Evolutionary conservation across 2,888 invertebrate species (phyloP), one percentile per base, ranked within the genome.

Genomic region (Tuberolachnus salignus): DNA sequence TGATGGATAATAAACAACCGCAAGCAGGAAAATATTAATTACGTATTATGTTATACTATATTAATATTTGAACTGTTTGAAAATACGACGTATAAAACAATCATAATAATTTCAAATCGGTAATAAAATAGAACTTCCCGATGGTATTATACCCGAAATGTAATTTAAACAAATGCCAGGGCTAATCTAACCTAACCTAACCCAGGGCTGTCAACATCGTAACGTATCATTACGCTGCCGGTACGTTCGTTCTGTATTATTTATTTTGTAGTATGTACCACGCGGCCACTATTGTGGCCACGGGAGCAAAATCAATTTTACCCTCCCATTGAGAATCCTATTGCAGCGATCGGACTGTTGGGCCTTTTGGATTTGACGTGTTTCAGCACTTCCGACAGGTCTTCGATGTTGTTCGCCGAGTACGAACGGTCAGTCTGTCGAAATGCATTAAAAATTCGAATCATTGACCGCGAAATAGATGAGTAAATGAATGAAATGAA

Each of bases 271-370:
- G 42, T 55, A 19, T 59, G 14, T 46, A 26, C 13, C n/a, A 71
- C 23, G n/a, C n/a, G 44, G 19, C 6, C 34, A 34, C 44, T 46
- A 59, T 16, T 4, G 46, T 57, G n/a, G 14, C 14, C 13, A 21
- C 13, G 23, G 14, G 70, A 55, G n/a, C 46, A 13, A 59, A 16
- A 19, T 42, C 34, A 14, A 42, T 61, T 82, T 82, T 84, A 89
- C 83, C 94, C 94, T 85, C 95, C 95, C 87, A 95, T 91, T 75
- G 94, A 94, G 83, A 94, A 91, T 81, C 95, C 95, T 8, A 89
- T 90, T 42, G 92, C 94, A 82, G 92, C 90, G 81, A 94, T 86
- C 82, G 91, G 91, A 51, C 89, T 89, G 71, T 88, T 85, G 11
- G 90, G 90, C 83, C 89, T 88, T 57, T 86, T 85, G 73, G 86